Percentiles rank a stretch among this genome's conserved stretches.
Evolutionary conservation across 2,888 invertebrate genomes (phyloP).

Genomic region (Lepas anatifera): DNA sequence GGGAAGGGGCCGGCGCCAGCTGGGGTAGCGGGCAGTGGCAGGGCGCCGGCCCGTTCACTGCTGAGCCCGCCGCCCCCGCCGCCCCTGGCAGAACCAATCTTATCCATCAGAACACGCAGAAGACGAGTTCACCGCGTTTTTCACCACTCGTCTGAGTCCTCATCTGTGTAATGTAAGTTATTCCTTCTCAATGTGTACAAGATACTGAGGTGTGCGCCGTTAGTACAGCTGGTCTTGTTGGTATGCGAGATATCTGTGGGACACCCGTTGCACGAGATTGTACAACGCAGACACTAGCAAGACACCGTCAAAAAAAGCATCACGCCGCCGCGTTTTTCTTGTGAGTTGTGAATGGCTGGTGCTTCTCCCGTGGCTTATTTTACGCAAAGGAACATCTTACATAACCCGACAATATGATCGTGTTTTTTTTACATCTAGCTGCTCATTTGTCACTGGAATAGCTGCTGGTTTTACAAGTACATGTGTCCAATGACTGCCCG

Average conservation of each 20-base stretch:
- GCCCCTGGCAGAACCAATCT: background rate
- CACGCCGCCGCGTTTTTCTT: background rate
- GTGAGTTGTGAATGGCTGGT: too few species aligned
- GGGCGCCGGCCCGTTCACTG: too few species aligned
- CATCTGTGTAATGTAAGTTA: conserved; percentile 8
- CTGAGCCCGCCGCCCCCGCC: background rate
- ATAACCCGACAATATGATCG: too few species aligned
- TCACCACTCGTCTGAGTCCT: conserved; percentile 7
- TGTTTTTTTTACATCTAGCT: too few species aligned
- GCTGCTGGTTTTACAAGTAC: too few species aligned
- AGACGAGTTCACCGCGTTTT: conserved; percentile 2
- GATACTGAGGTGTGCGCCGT: background rate
- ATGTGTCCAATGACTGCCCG: background rate
- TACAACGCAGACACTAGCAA: background rate
- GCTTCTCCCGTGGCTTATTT: too few species aligned
- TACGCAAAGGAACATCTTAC: background rate
- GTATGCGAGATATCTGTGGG: background rate
- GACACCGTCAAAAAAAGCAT: background rate
- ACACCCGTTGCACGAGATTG: background rate
- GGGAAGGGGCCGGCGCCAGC: background rate
- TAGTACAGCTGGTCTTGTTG: background rate
- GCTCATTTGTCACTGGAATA: too few species aligned
- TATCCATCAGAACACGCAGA: background rate
- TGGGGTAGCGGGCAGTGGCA: background rate
- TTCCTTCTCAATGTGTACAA: conserved; percentile 4